Evolutionary conservation across 2,113 vertebrate species (phyloP).

Genomic region (Nansenia antarctica): DNA sequence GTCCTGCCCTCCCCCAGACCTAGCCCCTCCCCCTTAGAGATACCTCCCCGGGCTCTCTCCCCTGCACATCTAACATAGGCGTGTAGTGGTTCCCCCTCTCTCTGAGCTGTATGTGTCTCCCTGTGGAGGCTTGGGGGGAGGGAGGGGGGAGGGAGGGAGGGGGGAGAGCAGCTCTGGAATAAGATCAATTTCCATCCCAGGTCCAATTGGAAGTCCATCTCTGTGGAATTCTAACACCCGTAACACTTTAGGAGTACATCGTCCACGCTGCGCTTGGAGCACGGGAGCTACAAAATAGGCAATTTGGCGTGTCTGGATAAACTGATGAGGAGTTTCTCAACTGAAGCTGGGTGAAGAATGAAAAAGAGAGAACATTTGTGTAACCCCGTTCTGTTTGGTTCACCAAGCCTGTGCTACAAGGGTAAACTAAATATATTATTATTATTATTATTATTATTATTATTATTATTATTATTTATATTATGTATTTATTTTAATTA

Average conservation of each 20-base stretch:
- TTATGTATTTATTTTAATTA: no score
- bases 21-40: no score
- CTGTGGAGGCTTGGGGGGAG: no score
- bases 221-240: constrained; percentile 69
- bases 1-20: neutral
- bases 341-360: constrained; percentile 2
- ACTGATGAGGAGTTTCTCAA: constrained; percentile 24
- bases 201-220: constrained; percentile 81
- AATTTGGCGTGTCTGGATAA: constrained; percentile 73
- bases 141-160: no score
- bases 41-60: neutral
- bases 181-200: constrained; percentile 80
- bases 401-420: no score
- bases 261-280: constrained; percentile 56
- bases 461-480: no score
- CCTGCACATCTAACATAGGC: neutral
- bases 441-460: no score
- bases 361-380: no score
- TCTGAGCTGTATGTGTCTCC: neutral
- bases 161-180: constrained; percentile 67
- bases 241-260: constrained; percentile 61
- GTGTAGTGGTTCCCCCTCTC: neutral
- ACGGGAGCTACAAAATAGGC: constrained; percentile 55
- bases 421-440: no score
- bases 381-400: no score